phyloP scores from a whole-genome alignment of 1,140 invertebrate genomes.

The Tachypleus tridentatus region DNA sequence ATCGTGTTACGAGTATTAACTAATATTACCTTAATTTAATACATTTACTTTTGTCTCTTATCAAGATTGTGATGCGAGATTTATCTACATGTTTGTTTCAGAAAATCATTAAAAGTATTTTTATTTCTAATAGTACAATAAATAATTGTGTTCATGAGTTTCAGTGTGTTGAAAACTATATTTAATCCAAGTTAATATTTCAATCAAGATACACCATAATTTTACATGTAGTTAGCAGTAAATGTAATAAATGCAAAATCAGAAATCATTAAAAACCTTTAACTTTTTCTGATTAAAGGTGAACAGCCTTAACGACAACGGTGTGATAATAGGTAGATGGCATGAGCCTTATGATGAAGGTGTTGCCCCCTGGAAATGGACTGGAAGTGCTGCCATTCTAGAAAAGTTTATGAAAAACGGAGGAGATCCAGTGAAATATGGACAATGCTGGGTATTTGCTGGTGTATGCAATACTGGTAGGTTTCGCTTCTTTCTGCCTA shows the following conservation, averaged over 20 bases:
- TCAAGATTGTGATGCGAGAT: no score
- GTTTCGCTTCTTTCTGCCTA: slow-evolving; percentile 17
- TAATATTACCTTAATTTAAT: no score
- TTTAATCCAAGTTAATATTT: no score
- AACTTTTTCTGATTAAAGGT: slow-evolving; percentile 36
- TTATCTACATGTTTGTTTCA: no score
- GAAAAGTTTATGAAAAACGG: slow-evolving; percentile 62
- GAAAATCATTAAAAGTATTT: not conserved
- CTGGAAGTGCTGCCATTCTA: slow-evolving; percentile 68
- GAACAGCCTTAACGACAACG: slow-evolving; percentile 79
- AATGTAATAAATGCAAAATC: no score
- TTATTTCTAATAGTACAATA: slow-evolving; percentile 5
- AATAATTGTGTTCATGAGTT: not conserved
- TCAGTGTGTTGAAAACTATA: no score
- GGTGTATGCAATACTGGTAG: slow-evolving; percentile 59
- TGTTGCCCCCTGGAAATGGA: slow-evolving; percentile 67
- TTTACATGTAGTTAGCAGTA: slow-evolving; percentile 1
- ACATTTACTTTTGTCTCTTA: no score
- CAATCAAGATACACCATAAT: not conserved
- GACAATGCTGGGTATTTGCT: slow-evolving; percentile 89
- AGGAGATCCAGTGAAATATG: slow-evolving; percentile 70
- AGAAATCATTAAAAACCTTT: not conserved
- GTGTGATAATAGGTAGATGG: slow-evolving; percentile 77
- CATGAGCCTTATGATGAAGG: slow-evolving; percentile 49
- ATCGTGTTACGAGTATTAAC: no score